A percentile compares a stretch with the other conserved stretches of the same genome.
These are phyloP conservation scores for Patella caerulea DNA, from an alignment of 2,888 invertebrate species.

Conservation along the genomic window DNA sequence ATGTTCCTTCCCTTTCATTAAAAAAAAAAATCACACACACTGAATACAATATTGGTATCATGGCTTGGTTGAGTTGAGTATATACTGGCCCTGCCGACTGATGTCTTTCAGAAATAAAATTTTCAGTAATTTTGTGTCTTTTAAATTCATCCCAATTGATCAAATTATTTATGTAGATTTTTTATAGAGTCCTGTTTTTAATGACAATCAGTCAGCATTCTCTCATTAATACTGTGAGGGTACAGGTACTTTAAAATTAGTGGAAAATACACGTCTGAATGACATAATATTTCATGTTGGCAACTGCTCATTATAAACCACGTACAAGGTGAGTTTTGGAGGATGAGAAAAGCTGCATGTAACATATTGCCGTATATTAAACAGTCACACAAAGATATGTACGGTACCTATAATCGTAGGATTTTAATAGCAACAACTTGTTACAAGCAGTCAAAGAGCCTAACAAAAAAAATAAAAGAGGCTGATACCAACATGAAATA, in stretches of 20 bases:
- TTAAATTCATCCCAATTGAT: too few relatives aligned
- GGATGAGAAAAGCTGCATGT: not conserved
- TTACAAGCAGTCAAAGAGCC: not conserved
- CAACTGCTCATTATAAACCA: not conserved
- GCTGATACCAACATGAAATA: conserved; percentile 7
- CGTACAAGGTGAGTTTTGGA: conserved; percentile 1
- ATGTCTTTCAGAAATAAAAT: not conserved
- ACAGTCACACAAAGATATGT: too few relatives aligned
- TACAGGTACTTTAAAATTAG: conserved; percentile 18
- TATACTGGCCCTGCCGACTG: not conserved
- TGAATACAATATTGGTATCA: not conserved
- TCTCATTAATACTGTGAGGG: conserved; percentile 44
- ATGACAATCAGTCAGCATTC: conserved; percentile 25
- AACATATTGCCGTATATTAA: not conserved
- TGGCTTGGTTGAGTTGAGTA: conserved; percentile 1
- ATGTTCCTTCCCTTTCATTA: not conserved
- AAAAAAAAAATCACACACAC: conserved; percentile 1
- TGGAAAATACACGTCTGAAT: not conserved
- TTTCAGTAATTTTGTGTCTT: not conserved
- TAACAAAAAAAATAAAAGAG: not conserved
- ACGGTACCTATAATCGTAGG: too few relatives aligned
- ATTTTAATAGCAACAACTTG: not conserved
- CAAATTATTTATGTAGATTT: not conserved
- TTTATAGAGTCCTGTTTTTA: not conserved
- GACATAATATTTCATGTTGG: conserved; percentile 19